Evolutionary conservation across 2,113 vertebrate species (phyloP), one percentile per base, ranked within the genome.

Genomic region (Protomyctophum bolini): DNA sequence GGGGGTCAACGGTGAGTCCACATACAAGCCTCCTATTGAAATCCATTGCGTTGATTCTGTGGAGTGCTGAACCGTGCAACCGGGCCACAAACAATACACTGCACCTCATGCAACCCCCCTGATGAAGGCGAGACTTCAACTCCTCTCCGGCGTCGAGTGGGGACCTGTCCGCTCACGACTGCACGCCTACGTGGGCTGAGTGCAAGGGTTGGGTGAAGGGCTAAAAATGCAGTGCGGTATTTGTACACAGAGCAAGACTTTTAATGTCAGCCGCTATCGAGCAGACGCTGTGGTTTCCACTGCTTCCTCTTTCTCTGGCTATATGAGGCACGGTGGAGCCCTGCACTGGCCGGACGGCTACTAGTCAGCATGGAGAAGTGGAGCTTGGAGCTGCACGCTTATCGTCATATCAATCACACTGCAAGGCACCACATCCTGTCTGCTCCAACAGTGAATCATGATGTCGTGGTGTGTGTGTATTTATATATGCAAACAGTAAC

Each of bases 1-100:
- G 75, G 12, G 80, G 75, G 74, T 83, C 68, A 81, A 71, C 82
- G 73, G 76, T 71, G 70, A 72, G 68, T 80, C 75, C 65, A 79
- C 54, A 83, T 68, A 63, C 54, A 21, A 58, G 68, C 51, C 50
- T 52, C 66, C 58, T 55, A 61, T 63, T 63, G 70, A 74, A 78
- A 68, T 62, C 74, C 57, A 68, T 4, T 15, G 29, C 58, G 49
- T 63, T 59, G 72, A 70, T 58, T 66, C 33, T 41, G 33, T 41
- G 33, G 33, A 41, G 33, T 41, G 33, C 33, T 41, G 33, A 41
- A 41, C 33, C 5, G 33, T 6, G 4, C 33, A 41, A 41, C 33
- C 6, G 2, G 73, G 41, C 0, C 46, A n/a, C 51, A 14, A 10
- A 10, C 48, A 62, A 81, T 84, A 66, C 62, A 76, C 50, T 75